Base-by-base conservation (phyloP, 2,888 invertebrate species). In the Melanophora roralis region DNA sequence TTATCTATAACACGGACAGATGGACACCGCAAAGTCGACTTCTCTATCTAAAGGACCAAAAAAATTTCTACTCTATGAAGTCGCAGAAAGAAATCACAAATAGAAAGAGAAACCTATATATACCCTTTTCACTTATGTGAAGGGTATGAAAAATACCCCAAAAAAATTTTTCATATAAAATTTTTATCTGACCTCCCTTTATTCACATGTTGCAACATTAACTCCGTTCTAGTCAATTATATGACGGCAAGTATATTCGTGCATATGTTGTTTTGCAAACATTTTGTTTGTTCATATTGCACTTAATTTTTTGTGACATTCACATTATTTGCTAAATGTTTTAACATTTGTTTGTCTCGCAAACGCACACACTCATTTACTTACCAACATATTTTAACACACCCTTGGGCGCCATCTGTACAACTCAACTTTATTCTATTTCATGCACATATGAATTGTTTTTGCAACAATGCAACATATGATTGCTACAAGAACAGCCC, bases 261-360 rank as follows among this genome's bases (percentile, higher is more conserved):
- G 40, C 27, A 27, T 45, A 51, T 60, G 74, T 59, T 75, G 75
- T 57, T 47, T 47, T 59, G 51, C 40, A 65, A 72, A 67, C 72
- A 78, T 69, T 49, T 68, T 74, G 74, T 74, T 74, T 65, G 65
- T 67, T 79, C 75, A 71, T 67, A 72, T 75, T 79, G 67, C 75
- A 79, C 79, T 79, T 79, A 79, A 79, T 71, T 71, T 69, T 78
- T 78, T 73, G 75, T 71, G 75, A 79, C 71, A 75, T 68, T 72
- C 71, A 72, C 75, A 79, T 71, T 75, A 79, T 79, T 75, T 72
- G 59, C 62, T 65, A 75, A 75, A 75, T 65, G 69, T 74, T 62
- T 79, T 72, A 65, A 47, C 75, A 74, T 69, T 69, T 64, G 68
- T 60, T 60, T 65, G 57, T 53, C 64, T 57, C 47, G 34, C 38